Conservation (phyloP, 1,140 invertebrate genomes). For the Drosophila lini region DNA sequence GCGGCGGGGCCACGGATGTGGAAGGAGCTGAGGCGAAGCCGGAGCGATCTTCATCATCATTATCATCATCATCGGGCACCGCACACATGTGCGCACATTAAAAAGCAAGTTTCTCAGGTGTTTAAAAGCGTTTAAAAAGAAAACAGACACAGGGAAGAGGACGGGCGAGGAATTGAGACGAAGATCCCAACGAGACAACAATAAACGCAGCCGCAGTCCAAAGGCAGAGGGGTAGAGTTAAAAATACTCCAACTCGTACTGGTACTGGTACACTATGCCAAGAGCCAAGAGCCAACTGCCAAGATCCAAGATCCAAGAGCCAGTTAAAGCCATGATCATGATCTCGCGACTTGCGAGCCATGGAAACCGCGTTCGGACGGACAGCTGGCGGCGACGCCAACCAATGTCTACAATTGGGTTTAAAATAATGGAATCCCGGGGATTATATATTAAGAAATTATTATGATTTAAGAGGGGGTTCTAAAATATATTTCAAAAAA, state of each 20-base stretch:
- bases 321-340: conserved; percentile 83
- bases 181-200: conserved; percentile 68
- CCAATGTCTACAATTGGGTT: conserved; percentile 18
- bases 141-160: conserved; percentile 58
- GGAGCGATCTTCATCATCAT: conserved; percentile 44
- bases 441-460: not conserved
- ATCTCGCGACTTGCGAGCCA: conserved; percentile 77
- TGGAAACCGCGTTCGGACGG: conserved; percentile 51
- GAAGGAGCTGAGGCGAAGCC: conserved; percentile 8
- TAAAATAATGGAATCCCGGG: conserved; percentile 4
- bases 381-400: conserved; percentile 51
- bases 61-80: conserved; percentile 36
- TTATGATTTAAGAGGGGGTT: not conserved
- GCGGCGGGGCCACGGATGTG: conserved; percentile 3
- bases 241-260: conserved; percentile 67
- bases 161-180: conserved; percentile 10
- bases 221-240: conserved; percentile 54
- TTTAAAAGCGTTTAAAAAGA: conserved; percentile 83
- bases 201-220: conserved; percentile 63
- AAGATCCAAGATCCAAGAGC: conserved; percentile 74
- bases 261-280: conserved; percentile 50
- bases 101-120: conserved; percentile 83
- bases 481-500: not conserved
- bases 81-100: conserved; percentile 76
- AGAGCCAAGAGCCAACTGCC: conserved; percentile 81